These are phyloP conservation scores for Pollimyrus isidori DNA, from an alignment of 2,113 vertebrate species.

Conservation along the genomic window DNA sequence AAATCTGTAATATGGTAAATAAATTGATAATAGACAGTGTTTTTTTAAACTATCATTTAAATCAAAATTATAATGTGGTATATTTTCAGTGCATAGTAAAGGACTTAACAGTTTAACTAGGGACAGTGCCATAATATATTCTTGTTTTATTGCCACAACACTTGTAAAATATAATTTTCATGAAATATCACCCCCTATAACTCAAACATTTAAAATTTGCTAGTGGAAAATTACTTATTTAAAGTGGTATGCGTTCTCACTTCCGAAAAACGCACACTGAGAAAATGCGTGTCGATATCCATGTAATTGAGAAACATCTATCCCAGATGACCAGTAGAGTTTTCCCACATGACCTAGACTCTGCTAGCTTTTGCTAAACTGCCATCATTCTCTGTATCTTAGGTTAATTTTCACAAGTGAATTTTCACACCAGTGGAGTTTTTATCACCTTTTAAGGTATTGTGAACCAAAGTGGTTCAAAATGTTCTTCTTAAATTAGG, in stretches of 20 bases:
- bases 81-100: neutral
- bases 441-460: neutral
- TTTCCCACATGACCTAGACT: neutral
- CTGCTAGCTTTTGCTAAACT: neutral
- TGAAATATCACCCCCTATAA: neutral
- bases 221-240: neutral
- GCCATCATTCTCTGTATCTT: neutral
- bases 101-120: neutral
- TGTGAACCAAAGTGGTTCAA: neutral
- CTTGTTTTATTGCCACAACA: neutral
- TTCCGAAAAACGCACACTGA: neutral
- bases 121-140: neutral
- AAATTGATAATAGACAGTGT: neutral
- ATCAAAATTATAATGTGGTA: neutral
- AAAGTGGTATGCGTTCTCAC: neutral
- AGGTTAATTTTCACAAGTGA: neutral
- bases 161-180: neutral
- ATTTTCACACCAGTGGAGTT: neutral
- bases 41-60: neutral
- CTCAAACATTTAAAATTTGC: neutral
- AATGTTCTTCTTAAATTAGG: slow-evolving; percentile 10
- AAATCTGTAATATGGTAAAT: neutral
- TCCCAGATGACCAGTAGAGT: neutral
- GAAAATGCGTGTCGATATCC: neutral
- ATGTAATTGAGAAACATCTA: neutral